These are phyloP conservation scores for Turnix velox DNA, from an alignment of 2,113 vertebrate genomes.

Conservation along the genomic window DNA sequence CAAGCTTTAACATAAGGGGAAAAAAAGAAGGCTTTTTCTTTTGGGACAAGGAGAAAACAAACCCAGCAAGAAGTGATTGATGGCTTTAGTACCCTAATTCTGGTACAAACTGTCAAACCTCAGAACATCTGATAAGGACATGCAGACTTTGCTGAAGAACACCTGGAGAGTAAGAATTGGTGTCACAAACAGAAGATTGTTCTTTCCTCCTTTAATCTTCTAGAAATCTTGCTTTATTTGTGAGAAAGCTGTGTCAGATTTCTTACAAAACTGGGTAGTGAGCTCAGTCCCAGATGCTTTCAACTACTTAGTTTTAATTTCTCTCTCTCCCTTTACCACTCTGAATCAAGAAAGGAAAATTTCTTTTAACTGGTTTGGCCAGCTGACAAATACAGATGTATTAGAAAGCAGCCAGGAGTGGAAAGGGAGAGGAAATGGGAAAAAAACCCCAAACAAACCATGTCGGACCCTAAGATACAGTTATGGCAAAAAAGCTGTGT, in stretches of 20 bases:
- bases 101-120: neutral
- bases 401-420: neutral
- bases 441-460: neutral
- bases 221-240: neutral
- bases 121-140: neutral
- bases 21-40: neutral
- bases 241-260: neutral
- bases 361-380: neutral
- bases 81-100: neutral
- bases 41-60: neutral
- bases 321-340: neutral
- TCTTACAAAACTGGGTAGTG: neutral
- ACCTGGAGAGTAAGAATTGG: neutral
- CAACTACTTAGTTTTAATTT: neutral
- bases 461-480: neutral
- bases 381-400: neutral
- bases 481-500: neutral
- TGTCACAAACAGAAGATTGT: neutral
- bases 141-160: neutral
- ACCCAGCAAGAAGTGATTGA: fast-evolving
- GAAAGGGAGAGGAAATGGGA: neutral
- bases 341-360: neutral
- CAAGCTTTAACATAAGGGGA: neutral
- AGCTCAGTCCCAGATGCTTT: neutral
- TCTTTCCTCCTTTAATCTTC: neutral